Conservation (phyloP, 1,140 invertebrate species). For the Cotesia vestalis region DNA sequence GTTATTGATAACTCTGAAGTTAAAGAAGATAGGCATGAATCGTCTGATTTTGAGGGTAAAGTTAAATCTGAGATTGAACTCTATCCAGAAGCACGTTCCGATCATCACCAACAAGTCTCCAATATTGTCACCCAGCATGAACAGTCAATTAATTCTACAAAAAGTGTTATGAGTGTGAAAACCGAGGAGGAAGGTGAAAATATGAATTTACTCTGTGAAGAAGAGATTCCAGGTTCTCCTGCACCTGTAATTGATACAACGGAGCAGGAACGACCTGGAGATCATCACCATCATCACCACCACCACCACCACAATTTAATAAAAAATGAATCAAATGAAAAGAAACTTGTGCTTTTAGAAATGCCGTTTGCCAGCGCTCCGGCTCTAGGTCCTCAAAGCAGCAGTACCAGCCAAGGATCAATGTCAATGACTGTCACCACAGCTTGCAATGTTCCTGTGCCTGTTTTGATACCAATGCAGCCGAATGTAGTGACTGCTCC, state of each 20-base stretch:
- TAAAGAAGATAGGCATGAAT: conserved; percentile 43
- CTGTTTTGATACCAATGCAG: conserved; percentile 36
- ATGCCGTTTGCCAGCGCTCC: conserved; percentile 74
- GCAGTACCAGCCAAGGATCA: conserved; percentile 41
- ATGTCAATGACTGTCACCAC: conserved; percentile 26
- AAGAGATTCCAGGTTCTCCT: conserved; percentile 88
- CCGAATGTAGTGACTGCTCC: background rate
- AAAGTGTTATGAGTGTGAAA: conserved; percentile 35
- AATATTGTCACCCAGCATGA: conserved; percentile 32
- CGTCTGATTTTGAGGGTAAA: conserved; percentile 46
- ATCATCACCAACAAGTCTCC: conserved; percentile 11
- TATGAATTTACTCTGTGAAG: conserved; percentile 82
- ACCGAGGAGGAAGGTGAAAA: conserved; percentile 64
- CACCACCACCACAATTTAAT: conserved; percentile 34
- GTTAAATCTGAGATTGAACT: conserved; percentile 45
- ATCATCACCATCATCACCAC: background rate
- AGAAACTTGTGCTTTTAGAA: conserved; percentile 63
- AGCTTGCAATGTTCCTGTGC: conserved; percentile 20
- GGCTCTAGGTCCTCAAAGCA: conserved; percentile 58
- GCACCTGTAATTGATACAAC: conserved; percentile 69
- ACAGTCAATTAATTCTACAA: conserved; percentile 28
- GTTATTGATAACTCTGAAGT: conserved; percentile 67
- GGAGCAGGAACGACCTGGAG: conserved; percentile 48
- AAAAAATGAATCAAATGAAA: conserved; percentile 58
- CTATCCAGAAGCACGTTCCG: conserved; percentile 32